Evolutionary conservation across 2,888 invertebrate genomes (phyloP).

Genomic region (Sisyra nigra): DNA sequence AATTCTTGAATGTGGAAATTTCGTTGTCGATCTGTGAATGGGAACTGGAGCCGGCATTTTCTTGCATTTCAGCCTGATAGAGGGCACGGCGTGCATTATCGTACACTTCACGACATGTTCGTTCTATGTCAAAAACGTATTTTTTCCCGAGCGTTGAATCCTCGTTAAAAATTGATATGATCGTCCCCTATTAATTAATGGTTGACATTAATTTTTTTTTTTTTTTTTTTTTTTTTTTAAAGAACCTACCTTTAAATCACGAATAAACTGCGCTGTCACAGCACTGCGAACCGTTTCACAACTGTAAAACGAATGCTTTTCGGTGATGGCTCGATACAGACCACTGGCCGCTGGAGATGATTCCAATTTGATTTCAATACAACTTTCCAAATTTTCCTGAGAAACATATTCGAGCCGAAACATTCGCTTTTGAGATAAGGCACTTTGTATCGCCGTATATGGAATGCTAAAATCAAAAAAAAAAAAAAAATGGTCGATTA

Average conservation of each 20-base stretch:
- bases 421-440: constrained; percentile 54
- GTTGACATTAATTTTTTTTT: too few relatives aligned
- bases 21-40: constrained; percentile 20
- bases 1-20: too few relatives aligned
- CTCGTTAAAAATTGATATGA: constrained; percentile 82
- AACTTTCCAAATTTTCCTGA: constrained; percentile 48
- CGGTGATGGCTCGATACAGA: constrained; percentile 72
- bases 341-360: constrained; percentile 69
- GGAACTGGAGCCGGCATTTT: constrained; percentile 16
- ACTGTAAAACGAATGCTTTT: constrained; percentile 84
- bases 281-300: constrained; percentile 81
- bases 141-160: constrained; percentile 73
- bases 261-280: constrained; percentile 76
- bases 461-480: constrained; percentile 43
- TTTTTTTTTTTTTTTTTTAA: too few relatives aligned
- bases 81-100: constrained; percentile 69
- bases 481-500: constrained; percentile 2
- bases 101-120: constrained; percentile 79
- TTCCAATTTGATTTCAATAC: constrained; percentile 63
- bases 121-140: constrained; percentile 79
- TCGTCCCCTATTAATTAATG: constrained; percentile 67
- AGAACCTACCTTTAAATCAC: constrained; percentile 59
- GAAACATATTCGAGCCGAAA: constrained; percentile 61
- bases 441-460: constrained; percentile 66
- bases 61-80: constrained; percentile 25